A percentile compares a stretch with the other conserved stretches of the same genome.
phyloP scores from a whole-genome alignment of 2,797 vertebrate genomes.

The Tachyglossus aculeatus region DNA sequence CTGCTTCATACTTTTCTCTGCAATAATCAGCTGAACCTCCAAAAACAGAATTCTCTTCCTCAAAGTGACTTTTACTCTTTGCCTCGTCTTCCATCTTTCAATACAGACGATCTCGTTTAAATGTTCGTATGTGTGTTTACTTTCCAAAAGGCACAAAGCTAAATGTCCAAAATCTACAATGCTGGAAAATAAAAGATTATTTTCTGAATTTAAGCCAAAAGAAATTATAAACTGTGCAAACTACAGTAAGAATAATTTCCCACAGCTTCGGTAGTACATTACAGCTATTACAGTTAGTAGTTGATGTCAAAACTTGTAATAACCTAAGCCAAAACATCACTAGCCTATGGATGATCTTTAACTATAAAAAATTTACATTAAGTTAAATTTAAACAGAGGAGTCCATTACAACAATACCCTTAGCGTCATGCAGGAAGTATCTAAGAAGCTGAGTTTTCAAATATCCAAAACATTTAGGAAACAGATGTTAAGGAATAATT shows the following conservation, averaged over 20 bases:
- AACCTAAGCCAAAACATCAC: constrained; percentile 4
- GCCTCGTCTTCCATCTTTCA: background rate
- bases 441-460: background rate
- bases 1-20: too few species aligned
- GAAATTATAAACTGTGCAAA: background rate
- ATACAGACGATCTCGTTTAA: constrained; percentile 1
- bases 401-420: background rate
- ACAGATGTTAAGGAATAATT: too few species aligned
- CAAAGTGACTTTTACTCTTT: background rate
- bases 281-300: background rate
- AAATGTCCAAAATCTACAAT: constrained; percentile 1
- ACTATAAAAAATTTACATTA: background rate
- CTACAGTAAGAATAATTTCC: background rate
- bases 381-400: background rate
- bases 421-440: background rate
- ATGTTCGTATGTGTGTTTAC: background rate
- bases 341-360: background rate
- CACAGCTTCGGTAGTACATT: background rate
- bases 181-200: background rate
- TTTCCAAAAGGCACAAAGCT: background rate
- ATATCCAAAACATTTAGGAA: too few species aligned
- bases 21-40: too few species aligned
- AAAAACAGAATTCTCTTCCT: too few species aligned
- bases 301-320: background rate
- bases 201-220: constrained; percentile 1